Conservation (phyloP, 2,888 invertebrate species). For the Athalia rosae region DNA sequence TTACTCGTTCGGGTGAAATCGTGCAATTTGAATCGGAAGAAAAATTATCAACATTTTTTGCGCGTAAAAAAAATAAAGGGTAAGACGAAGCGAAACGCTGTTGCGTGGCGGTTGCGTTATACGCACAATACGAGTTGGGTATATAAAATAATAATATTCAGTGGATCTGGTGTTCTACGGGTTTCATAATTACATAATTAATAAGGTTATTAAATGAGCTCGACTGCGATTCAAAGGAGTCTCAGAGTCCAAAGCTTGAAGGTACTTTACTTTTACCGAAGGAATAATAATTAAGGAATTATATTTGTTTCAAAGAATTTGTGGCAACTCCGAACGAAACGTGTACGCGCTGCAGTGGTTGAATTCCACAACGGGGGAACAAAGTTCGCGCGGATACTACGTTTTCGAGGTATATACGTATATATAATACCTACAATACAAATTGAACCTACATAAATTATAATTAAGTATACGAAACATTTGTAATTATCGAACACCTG, state of each 20-base stretch:
- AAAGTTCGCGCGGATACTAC: constrained; percentile 47
- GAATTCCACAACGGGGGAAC: constrained; percentile 46
- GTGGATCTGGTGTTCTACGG: constrained; percentile 43
- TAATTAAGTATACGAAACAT: constrained; percentile 70
- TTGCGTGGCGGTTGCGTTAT: too few relatives aligned
- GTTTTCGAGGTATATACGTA: constrained; percentile 29
- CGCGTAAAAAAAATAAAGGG: too few relatives aligned
- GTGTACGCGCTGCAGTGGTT: constrained; percentile 6
- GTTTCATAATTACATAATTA: constrained; percentile 58
- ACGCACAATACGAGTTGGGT: too few relatives aligned
- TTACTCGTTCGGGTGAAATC: too few relatives aligned
- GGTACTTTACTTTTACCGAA: constrained; percentile 41
- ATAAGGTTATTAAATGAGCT: constrained; percentile 61
- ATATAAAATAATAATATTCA: too few relatives aligned
- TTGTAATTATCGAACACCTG: constrained; percentile 67
- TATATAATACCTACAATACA: too few relatives aligned
- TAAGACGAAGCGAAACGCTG: too few relatives aligned
- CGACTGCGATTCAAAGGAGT: constrained; percentile 56
- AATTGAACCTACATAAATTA: constrained; percentile 58
- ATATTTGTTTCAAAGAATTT: constrained; percentile 62
- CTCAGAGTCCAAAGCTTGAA: constrained; percentile 44
- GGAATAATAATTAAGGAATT: constrained; percentile 67
- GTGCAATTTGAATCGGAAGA: too few relatives aligned
- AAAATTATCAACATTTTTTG: too few relatives aligned
- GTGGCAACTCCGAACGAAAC: constrained; percentile 18